Evolutionary conservation across 30 jellyfish, hydroid and myxozoan species (phyloP), one percentile per base, ranked within the genome.

Genomic region (Mastigias papua): DNA sequence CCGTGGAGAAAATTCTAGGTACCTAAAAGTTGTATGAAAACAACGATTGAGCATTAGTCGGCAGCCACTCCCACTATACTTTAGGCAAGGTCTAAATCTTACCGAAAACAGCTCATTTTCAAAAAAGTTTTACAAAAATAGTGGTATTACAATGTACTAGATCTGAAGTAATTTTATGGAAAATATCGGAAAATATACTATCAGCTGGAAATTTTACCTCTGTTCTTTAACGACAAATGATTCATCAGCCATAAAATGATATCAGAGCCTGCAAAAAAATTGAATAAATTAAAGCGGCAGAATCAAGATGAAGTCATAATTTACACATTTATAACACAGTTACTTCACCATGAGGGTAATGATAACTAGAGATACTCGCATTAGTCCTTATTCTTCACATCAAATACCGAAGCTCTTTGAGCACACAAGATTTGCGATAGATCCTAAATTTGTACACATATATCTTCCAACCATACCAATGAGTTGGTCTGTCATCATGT

Each of bases 241-340:
- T 64, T 74, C 98, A 81, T 87, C 76, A 93, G 62, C 98, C 98
- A 93, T 16, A 88, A 57, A 7, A 93, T 81, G 33, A 93, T 69
- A 27, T 93, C 98, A 8, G 95, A 29, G 4, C 96, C 96, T 88
- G 49, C 6, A 76, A 76, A 16, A 19, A 0, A 23, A 17, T 17
- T 8, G 3, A 21, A 25, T 19, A 54, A 54, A 10, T 54, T 11
- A 19, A 54, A 16, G 67, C 9, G 67, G 23, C 6, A 54, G 67
- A 19, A 7, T 11, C 7, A 7, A 54, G 27, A 3, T 11, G 60
- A 54, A 25, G 27, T 3, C 20, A 54, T 2, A 54, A 54, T 54
- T 5, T 3, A 54, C 67, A 19, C 67, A 2, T 11, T 10, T 54
- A 16, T 19, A 11, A 2, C 9, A 54, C 27, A 21, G 17, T 11